phyloP scores from a whole-genome alignment of 1,140 invertebrate genomes.

The Drosophila ananassae region DNA sequence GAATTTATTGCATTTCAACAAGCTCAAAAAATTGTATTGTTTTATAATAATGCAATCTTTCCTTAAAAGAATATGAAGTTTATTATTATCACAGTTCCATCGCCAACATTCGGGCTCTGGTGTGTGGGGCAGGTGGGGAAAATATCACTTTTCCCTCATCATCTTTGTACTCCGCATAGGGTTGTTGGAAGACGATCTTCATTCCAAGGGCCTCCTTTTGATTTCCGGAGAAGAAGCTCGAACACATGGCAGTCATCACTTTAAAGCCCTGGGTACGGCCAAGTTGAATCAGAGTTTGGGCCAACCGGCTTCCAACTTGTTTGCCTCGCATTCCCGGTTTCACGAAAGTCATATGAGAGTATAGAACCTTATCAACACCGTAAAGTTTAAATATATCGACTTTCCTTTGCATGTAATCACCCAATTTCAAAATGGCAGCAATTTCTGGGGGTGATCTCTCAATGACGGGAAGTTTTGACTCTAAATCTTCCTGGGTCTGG shows the following conservation, averaged over 20 bases:
- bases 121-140: neutral
- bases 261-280: neutral
- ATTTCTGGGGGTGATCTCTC: neutral
- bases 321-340: neutral
- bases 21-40: too few species aligned
- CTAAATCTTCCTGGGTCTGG: neutral
- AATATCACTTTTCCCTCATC: neutral
- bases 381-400: neutral
- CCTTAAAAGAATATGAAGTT: neutral
- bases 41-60: too few species aligned
- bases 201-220: neutral
- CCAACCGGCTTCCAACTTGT: neutral
- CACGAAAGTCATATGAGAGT: neutral
- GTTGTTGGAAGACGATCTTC: neutral
- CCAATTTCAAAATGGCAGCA: neutral
- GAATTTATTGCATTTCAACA: too few species aligned
- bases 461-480: neutral
- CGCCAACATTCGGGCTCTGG: neutral
- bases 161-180: neutral
- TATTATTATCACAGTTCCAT: neutral
- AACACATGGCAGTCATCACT: neutral
- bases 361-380: neutral
- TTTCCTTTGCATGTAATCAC: neutral
- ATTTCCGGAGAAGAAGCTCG: neutral
- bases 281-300: neutral